Base-by-base conservation (phyloP, 2,888 invertebrate species). In the Brachylomia viminalis region DNA sequence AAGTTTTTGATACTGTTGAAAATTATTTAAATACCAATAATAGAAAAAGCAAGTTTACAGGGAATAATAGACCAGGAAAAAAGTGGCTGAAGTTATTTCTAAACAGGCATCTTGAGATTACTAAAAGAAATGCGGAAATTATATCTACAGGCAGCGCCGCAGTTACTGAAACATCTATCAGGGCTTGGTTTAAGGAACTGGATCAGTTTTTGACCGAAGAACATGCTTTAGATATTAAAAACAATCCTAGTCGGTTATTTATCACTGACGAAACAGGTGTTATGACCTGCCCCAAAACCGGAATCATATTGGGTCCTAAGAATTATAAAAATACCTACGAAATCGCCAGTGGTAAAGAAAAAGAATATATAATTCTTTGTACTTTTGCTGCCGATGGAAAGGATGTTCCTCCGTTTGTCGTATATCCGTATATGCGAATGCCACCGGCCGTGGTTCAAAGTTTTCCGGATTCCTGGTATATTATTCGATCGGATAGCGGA, bases 211-310 rank as follows among this genome's bases (percentile, higher is more conserved):
- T 58, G 1, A 69, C 33, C 0, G 75, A 62, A 64, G 47, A 69
- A 69, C 42, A 69, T 5, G 69, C 27, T 11, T 47, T 70, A 11
- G 56, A 75, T 70, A 70, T 75, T 11, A 64, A 72, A 68, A 11
- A 68, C 33, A 3, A 72, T 6, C 72, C 72, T 15, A 64, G 64
- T 49, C 72, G 77, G 0, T 68, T 76, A 61, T 76, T 65, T 52
- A 76, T 72, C 17, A 6, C 71, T 8, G 71, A 76, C 38, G 71
- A 76, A 72, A 76, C 76, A 61, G 67, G 76, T n/a, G n/a, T n/a
- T n/a, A n/a, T n/a, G n/a, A n/a, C n/a, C n/a, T n/a, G n/a, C n/a
- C n/a, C n/a, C n/a, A n/a, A n/a, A n/a, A n/a, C n/a, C n/a, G n/a
- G n/a, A n/a, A n/a, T n/a, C n/a, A n/a, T n/a, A n/a, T n/a, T n/a